phyloP scores from a whole-genome alignment of 1,140 invertebrate genomes.

The Cecropterus lyciades region DNA sequence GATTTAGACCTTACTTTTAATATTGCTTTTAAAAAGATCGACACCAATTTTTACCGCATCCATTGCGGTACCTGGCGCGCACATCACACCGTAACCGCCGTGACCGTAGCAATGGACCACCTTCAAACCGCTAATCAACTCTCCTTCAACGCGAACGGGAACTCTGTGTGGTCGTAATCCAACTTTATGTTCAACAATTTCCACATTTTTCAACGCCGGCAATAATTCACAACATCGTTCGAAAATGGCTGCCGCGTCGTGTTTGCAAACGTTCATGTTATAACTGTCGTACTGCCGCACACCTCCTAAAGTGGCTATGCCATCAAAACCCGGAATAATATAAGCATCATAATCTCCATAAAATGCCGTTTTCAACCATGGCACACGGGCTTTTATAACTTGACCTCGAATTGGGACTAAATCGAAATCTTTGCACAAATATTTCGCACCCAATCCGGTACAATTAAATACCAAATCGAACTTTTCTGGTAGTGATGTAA shows the following conservation, averaged over 20 bases:
- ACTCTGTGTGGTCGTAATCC: constrained; percentile 92
- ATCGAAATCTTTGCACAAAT: constrained; percentile 90
- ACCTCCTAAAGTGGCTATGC: constrained; percentile 92
- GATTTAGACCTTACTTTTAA: constrained; percentile 70
- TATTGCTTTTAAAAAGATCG: constrained; percentile 81
- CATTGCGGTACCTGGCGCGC: constrained; percentile 93
- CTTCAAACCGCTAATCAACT: constrained; percentile 83
- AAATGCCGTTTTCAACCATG: constrained; percentile 95
- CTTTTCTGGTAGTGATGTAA: constrained; percentile 85
- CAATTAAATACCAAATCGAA: constrained; percentile 96
- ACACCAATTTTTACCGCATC: constrained; percentile 89
- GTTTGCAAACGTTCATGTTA: constrained; percentile 87
- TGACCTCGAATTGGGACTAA: constrained; percentile 95
- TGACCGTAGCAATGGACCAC: constrained; percentile 97
- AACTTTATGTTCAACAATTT: constrained; percentile 87
- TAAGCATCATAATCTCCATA: constrained; percentile 94
- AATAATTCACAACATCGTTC: constrained; percentile 89
- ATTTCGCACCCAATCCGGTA: constrained; percentile 91
- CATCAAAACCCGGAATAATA: constrained; percentile 91
- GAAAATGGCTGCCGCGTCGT: constrained; percentile 90
- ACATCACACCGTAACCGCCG: constrained; percentile 94
- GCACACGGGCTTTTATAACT: constrained; percentile 93
- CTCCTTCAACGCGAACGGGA: constrained; percentile 91
- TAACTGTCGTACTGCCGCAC: constrained; percentile 92
- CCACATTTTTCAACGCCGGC: constrained; percentile 87